phyloP scores from a whole-genome alignment of 1,140 invertebrate genomes.

The Drosophila watanabei region DNA sequence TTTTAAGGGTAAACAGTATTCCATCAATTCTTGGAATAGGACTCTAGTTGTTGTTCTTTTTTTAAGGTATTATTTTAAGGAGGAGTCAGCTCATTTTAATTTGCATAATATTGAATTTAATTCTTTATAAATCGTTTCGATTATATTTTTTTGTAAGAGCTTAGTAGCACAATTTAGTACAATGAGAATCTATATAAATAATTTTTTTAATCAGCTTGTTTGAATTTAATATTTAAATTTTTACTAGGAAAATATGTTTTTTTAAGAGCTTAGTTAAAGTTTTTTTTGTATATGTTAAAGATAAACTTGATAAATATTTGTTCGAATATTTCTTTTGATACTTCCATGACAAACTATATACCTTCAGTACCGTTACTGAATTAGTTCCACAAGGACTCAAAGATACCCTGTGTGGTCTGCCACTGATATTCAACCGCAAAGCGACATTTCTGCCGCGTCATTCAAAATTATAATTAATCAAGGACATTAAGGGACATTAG shows the following conservation, averaged over 20 bases:
- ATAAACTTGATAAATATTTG: background rate
- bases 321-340: background rate
- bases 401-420: slow-evolving; percentile 61
- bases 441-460: slow-evolving; percentile 47
- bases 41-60: no score
- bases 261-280: background rate
- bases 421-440: slow-evolving; percentile 34
- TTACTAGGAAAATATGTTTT: background rate
- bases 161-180: background rate
- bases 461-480: slow-evolving; percentile 63
- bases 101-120: no score
- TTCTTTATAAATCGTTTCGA: background rate
- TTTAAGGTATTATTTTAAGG: no score
- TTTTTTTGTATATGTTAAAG: background rate
- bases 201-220: no score
- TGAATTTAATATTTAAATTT: no score
- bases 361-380: background rate
- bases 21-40: no score
- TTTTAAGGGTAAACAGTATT: no score
- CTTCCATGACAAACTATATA: background rate
- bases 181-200: background rate
- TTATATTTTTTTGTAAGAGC: background rate
- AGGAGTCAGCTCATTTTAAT: no score
- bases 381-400: slow-evolving; percentile 17
- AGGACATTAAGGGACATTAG: background rate